phyloP scores from a whole-genome alignment of 2,888 invertebrate genomes.

The Liopterus haemorrhoidalis region DNA sequence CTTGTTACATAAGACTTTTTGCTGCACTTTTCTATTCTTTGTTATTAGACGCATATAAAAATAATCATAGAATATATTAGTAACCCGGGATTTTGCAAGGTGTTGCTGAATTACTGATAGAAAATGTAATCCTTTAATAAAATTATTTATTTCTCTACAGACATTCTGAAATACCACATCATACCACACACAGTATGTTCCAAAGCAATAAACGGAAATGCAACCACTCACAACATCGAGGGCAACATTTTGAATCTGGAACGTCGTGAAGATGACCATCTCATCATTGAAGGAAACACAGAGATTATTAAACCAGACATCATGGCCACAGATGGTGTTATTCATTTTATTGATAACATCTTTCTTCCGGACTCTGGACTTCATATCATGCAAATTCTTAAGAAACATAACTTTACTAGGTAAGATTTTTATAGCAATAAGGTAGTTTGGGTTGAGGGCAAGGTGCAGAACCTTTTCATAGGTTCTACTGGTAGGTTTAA shows the following conservation, averaged over 20 bases:
- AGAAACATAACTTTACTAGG: constrained; percentile 56
- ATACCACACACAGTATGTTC: constrained; percentile 63
- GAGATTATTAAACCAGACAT: constrained; percentile 55
- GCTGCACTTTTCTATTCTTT: too few species aligned
- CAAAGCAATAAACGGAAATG: constrained; percentile 52
- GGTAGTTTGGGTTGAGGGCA: too few species aligned
- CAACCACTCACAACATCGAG: constrained; percentile 50
- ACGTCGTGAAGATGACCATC: constrained; percentile 48
- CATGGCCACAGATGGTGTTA: constrained; percentile 66
- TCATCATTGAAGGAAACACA: constrained; percentile 54
- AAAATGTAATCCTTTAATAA: too few species aligned
- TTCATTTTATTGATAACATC: constrained; percentile 62
- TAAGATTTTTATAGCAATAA: too few species aligned
- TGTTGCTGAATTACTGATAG: too few species aligned
- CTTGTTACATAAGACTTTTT: too few species aligned
- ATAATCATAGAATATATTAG: too few species aligned
- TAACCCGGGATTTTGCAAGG: too few species aligned
- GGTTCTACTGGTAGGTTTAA: too few species aligned
- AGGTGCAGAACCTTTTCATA: too few species aligned
- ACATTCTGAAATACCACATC: constrained; percentile 61
- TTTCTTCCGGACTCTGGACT: constrained; percentile 55
- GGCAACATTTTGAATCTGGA: constrained; percentile 48
- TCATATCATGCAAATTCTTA: constrained; percentile 46
- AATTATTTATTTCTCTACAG: constrained; percentile 41
- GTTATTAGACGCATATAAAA: too few species aligned